phyloP scores from a whole-genome alignment of 2,888 invertebrate genomes.

The Octodonta nipae region DNA sequence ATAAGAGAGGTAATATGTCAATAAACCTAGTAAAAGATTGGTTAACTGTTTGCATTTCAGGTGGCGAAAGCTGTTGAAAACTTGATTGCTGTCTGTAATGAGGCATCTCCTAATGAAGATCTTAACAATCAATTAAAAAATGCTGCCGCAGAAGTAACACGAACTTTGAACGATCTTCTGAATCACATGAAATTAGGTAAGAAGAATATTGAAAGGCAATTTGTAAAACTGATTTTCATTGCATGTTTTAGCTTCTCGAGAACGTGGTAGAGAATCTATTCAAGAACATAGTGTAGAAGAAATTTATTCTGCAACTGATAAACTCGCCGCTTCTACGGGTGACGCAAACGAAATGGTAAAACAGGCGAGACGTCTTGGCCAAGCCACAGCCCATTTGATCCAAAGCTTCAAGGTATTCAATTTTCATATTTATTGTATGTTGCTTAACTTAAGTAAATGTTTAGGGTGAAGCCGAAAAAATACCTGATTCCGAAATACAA shows the following conservation, averaged over 20 bases:
- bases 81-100: conserved; percentile 69
- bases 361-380: conserved; percentile 80
- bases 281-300: conserved; percentile 75
- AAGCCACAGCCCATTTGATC: conserved; percentile 87
- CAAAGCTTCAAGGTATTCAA: conserved; percentile 63
- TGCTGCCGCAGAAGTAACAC: conserved; percentile 79
- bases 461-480: conserved; percentile 72
- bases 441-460: neutral
- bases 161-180: conserved; percentile 76
- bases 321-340: conserved; percentile 68
- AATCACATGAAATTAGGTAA: conserved; percentile 70
- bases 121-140: conserved; percentile 60
- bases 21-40: neutral
- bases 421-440: neutral
- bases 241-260: conserved; percentile 40
- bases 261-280: conserved; percentile 48
- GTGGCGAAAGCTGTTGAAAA: conserved; percentile 86
- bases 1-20: conserved; percentile 50
- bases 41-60: conserved; percentile 5
- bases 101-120: conserved; percentile 53
- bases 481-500: conserved; percentile 71
- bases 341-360: conserved; percentile 89
- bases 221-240: too few relatives aligned
- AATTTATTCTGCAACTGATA: conserved; percentile 80
- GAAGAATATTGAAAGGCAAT: too few relatives aligned